phyloP scores from a whole-genome alignment of 2,888 invertebrate genomes.

The Andrena haemorrhoa region DNA sequence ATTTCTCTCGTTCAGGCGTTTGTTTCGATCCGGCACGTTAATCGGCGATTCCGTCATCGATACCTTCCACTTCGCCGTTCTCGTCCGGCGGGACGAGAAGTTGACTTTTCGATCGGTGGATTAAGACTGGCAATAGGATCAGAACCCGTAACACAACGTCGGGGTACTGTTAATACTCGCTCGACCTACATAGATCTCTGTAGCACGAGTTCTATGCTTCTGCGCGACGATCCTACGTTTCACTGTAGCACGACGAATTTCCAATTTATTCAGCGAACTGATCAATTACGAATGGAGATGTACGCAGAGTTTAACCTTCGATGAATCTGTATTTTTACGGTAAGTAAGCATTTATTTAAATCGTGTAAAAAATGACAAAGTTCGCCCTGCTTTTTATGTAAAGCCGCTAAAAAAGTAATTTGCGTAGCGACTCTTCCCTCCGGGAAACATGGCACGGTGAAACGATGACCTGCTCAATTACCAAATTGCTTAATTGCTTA shows the following conservation, averaged over 20 bases:
- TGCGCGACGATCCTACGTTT: not conserved
- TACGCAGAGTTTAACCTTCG: not conserved
- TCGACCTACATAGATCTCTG: slow-evolving; percentile 13
- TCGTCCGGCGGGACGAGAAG: not conserved
- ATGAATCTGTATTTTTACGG: not conserved
- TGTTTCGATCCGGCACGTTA: slow-evolving; percentile 53
- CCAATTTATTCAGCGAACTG: not conserved
- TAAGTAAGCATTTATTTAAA: no score
- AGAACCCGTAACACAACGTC: slow-evolving; percentile 7
- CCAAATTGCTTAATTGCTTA: slow-evolving; percentile 54
- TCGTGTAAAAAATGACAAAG: no score
- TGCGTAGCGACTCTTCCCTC: not conserved
- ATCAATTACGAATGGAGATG: not conserved
- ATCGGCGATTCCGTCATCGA: slow-evolving; percentile 61
- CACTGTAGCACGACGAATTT: not conserved
- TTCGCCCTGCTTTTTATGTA: no score
- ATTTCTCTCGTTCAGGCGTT: slow-evolving; percentile 53
- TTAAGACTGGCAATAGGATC: not conserved
- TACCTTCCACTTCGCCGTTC: slow-evolving; percentile 42
- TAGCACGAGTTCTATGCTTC: not conserved
- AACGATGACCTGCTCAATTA: not conserved
- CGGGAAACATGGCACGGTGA: no score
- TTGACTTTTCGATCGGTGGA: slow-evolving; percentile 27
- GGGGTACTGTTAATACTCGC: slow-evolving; percentile 17
- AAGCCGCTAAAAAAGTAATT: not conserved